Evolutionary conservation across 2,888 invertebrate species (phyloP).

Genomic region (Drosophila neonasuta): DNA sequence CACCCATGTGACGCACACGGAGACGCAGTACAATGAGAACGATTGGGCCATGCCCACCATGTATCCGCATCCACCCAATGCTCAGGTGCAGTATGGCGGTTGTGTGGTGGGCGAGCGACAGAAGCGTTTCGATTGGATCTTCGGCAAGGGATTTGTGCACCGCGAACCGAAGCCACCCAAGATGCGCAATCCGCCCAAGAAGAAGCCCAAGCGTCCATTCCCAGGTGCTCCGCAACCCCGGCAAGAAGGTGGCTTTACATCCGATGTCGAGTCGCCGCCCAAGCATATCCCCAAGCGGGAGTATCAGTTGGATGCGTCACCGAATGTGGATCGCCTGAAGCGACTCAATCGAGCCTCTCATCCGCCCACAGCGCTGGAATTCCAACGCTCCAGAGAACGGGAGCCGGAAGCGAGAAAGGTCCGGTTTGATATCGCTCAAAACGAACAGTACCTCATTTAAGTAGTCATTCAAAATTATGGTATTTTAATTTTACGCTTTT

Average conservation of each 20-base stretch:
- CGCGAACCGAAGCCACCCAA: slow-evolving; percentile 48
- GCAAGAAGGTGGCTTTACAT: slow-evolving; percentile 37
- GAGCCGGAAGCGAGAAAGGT: slow-evolving; percentile 6
- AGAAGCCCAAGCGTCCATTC: slow-evolving; percentile 20
- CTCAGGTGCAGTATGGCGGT: slow-evolving; percentile 68
- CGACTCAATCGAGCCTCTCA: slow-evolving; percentile 46
- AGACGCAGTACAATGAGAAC: slow-evolving; percentile 85
- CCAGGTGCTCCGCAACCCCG: slow-evolving; percentile 21
- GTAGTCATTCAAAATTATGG: slow-evolving; percentile 34
- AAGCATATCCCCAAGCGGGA: background rate
- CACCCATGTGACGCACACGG: slow-evolving; percentile 83
- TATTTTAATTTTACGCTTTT: slow-evolving; percentile 29
- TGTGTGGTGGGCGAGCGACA: slow-evolving; percentile 71
- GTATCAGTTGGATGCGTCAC: background rate
- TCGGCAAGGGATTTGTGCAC: slow-evolving; percentile 61
- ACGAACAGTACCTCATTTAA: slow-evolving; percentile 5
- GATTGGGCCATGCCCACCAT: slow-evolving; percentile 82
- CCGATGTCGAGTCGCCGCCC: background rate
- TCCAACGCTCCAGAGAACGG: slow-evolving; percentile 1
- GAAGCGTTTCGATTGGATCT: slow-evolving; percentile 52
- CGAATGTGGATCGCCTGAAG: slow-evolving; percentile 18
- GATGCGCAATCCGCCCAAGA: slow-evolving; percentile 47
- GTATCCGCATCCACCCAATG: slow-evolving; percentile 70
- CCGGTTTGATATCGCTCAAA: slow-evolving; percentile 20
- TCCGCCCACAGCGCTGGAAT: slow-evolving; percentile 37